Base-by-base conservation (phyloP, 2,113 vertebrate species). In the Eolophus roseicapilla region DNA sequence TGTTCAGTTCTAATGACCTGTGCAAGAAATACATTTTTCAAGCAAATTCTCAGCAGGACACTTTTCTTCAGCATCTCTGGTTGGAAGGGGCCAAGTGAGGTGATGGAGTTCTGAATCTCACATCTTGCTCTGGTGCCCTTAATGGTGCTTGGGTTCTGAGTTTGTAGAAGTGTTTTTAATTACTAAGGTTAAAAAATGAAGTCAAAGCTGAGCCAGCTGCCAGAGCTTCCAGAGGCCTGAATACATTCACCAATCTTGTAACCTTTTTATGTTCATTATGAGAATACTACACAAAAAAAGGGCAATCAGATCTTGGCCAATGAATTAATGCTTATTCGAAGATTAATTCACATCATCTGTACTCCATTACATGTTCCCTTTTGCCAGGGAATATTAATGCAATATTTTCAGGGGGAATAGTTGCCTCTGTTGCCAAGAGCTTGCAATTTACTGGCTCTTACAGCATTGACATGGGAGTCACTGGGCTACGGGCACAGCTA, bases 301-400 rank as follows among this genome's bases (percentile, higher is more conserved):
- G 64, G 77, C 70, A 95, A 95, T 95, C 94, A 90, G n/a, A 86
- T 57, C 90, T 94, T 95, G 74, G 97, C 94, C 95, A 97, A 92
- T 70, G 91, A 97, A 97, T 94, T 90, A 96, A 81, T 84, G 88
- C 95, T 96, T 96, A 93, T 96, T 95, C 96, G 91, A 95, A 96
- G 85, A 96, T 96, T 96, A 97, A 96, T 95, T 96, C 87, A 79
- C 69, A 92, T 96, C 97, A 97, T 97, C 97, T 97, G 97, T 80
- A 83, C 85, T 96, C 85, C 80, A 97, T 97, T 97, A 97, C 57
- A 70, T 92, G 82, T 79, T 94, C 80, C 91, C 18, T 74, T 94
- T 43, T 91, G 97, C 96, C 97, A 97, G 94, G 55, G 95, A 93
- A 94, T 96, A 97, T 73, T 69, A 93, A 95, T 94, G 95, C 95